phyloP scores from a whole-genome alignment of 1,140 invertebrate genomes.

The Polypedilum vanderplanki region DNA sequence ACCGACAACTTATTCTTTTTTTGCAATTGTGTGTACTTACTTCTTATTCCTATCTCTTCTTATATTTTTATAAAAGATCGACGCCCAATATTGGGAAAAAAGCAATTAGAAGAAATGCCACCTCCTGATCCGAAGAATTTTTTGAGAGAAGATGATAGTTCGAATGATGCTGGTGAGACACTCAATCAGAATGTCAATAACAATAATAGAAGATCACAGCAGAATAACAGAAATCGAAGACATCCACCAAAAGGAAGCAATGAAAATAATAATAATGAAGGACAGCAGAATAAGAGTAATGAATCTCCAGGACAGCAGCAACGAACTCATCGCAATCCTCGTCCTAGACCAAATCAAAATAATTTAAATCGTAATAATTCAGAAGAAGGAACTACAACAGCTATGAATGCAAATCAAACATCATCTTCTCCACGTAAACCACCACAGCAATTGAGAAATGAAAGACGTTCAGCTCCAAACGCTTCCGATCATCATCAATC shows the following conservation, averaged over 20 bases:
- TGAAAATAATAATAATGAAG: background rate
- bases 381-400: background rate
- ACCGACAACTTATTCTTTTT: background rate
- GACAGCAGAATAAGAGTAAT: background rate
- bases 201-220: background rate
- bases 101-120: conserved; percentile 42
- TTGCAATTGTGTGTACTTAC: background rate
- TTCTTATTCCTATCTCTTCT: background rate
- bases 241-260: background rate
- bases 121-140: conserved; percentile 49
- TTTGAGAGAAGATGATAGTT: conserved; percentile 45
- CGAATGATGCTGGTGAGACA: background rate
- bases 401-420: background rate
- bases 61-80: background rate
- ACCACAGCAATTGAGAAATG: background rate
- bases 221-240: background rate
- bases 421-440: background rate
- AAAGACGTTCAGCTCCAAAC: background rate
- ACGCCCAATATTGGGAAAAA: background rate
- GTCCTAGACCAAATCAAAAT: background rate
- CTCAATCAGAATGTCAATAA: background rate
- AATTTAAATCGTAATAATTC: background rate
- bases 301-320: background rate
- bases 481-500: background rate
- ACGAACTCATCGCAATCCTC: background rate